Evolutionary conservation across 2,888 invertebrate genomes (phyloP), one percentile per base, ranked within the genome.

Genomic region (Itoplectis maculator): DNA sequence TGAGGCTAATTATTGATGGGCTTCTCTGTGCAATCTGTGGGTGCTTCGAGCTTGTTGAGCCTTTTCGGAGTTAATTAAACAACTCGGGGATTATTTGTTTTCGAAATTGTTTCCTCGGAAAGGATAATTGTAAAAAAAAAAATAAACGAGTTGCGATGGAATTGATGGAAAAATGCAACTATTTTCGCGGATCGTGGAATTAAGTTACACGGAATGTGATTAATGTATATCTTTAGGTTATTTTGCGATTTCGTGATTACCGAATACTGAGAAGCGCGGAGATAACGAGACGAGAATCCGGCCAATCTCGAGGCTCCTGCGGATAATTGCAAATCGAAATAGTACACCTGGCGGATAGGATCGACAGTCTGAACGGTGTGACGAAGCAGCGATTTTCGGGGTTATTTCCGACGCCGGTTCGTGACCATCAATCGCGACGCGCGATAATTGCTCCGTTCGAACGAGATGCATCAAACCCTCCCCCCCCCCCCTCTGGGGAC

Each of bases 351-450:
- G 29, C 35, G n/a, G 66, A 15, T 5, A 68, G 40, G 35, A 11
- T 5, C 29, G 29, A n/a, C 29, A 49, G 35, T 47, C 18, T 35
- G 29, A 4, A 20, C 18, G 2, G n/a, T 69, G 29, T 59, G 11
- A 51, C n/a, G 23, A 7, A n/a, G n/a, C n/a, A n/a, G 59, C 56
- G 29, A 77, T 69, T 69, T 69, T 69, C 29, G 6, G n/a, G 37
- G 29, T 56, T 13, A 20, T 66, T 45, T 8, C 65, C 18, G 54
- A 13, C 15, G 54, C 18, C 18, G 15, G 11, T 15, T 20, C 37
- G 18, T 37, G 11, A n/a, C n/a, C 47, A 47, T 65, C 51, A 20
- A 66, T 74, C 63, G 37, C 35, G 9, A 23, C 20, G 23, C 35
- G 15, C 6, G 2, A 2, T n/a, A 35, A 35, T 35, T 37, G 7